phyloP scores from a whole-genome alignment of 2,797 vertebrate genomes.

The Sebastes ruberrimus region DNA sequence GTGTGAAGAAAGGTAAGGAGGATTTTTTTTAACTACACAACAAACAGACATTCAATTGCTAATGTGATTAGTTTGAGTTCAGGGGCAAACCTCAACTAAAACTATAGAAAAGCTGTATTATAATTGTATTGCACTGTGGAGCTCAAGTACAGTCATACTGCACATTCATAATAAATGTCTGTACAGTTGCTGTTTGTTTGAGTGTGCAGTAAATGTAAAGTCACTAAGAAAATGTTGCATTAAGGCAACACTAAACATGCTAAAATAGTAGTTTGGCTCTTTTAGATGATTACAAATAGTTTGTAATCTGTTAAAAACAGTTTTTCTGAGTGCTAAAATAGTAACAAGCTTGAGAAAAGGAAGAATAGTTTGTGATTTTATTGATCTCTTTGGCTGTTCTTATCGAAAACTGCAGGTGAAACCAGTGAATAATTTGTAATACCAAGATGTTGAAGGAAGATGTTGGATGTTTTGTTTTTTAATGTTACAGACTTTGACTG shows the following conservation, averaged over 20 bases:
- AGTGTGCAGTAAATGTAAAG: neutral
- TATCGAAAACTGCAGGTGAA: neutral
- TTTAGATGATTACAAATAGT: neutral
- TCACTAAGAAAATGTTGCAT: neutral
- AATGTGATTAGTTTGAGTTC: neutral
- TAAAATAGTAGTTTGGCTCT: neutral
- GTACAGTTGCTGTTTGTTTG: neutral
- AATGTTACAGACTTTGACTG: neutral
- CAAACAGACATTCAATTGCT: neutral
- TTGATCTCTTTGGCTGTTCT: neutral
- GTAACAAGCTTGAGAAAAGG: neutral
- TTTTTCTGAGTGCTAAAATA: neutral
- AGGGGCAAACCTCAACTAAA: neutral
- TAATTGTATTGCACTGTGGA: accelerated
- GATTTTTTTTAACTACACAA: neutral
- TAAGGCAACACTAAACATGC: neutral
- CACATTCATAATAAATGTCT: neutral
- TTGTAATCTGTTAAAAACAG: neutral
- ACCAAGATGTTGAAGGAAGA: neutral
- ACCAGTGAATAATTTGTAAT: neutral
- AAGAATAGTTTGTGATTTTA: neutral
- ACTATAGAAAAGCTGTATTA: neutral
- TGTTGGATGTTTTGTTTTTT: neutral
- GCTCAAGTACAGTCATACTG: neutral
- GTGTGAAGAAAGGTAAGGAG: conserved; percentile 61